Percentiles rank a stretch among this genome's conserved stretches.
phyloP scores from a whole-genome alignment of 2,797 vertebrate species.

The Sorex maritimensis region DNA sequence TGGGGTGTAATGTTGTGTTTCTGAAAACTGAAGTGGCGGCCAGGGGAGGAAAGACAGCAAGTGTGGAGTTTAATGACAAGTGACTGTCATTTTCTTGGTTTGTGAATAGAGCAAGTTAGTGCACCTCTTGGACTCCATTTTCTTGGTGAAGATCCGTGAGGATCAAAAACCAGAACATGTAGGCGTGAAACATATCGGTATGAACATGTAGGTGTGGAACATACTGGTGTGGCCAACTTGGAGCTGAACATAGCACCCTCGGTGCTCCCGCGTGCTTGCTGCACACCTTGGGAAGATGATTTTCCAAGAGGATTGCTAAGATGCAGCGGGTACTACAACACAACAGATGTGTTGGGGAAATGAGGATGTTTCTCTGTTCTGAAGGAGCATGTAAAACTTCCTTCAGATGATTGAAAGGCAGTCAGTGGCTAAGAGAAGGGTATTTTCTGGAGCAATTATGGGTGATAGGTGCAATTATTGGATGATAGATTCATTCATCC shows the following conservation, averaged over 20 bases:
- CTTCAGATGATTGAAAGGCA: neutral
- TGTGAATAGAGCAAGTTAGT: neutral
- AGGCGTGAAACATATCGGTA: too few species aligned
- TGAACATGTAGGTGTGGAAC: neutral
- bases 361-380: neutral
- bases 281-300: neutral
- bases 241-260: too few species aligned
- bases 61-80: neutral
- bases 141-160: slow-evolving; percentile 19
- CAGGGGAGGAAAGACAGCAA: neutral
- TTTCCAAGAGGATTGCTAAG: slow-evolving; percentile 44
- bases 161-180: slow-evolving; percentile 16
- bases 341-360: neutral
- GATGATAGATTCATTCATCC: neutral
- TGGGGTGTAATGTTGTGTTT: neutral
- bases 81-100: neutral
- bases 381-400: neutral
- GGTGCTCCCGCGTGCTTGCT: too few species aligned
- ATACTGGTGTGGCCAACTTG: too few species aligned
- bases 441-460: neutral
- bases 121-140: neutral
- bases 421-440: neutral
- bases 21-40: neutral
- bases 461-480: neutral
- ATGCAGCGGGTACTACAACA: neutral